These are phyloP conservation scores for Heterochromis multidens DNA, from an alignment of 2,113 vertebrate genomes.

Conservation along the genomic window DNA sequence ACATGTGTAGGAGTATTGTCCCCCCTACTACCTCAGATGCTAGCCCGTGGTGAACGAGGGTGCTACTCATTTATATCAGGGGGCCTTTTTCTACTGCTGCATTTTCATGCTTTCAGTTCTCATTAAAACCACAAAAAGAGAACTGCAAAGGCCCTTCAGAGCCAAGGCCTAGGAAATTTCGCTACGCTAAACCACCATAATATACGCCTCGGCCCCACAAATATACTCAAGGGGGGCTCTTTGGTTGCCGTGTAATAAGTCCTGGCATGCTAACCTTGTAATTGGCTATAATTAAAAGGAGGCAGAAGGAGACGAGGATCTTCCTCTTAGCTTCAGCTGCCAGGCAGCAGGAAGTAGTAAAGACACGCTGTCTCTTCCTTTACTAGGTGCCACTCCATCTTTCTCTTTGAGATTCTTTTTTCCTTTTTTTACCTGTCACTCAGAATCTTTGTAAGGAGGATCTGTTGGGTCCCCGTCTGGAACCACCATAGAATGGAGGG, in stretches of 20 bases:
- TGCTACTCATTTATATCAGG: constrained; percentile 44
- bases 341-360: constrained; percentile 71
- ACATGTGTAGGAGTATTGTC: constrained; percentile 49
- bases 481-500: not conserved
- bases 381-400: constrained; percentile 65
- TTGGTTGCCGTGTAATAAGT: constrained; percentile 68
- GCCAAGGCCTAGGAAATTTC: constrained; percentile 43
- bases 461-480: constrained; percentile 44
- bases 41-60: constrained; percentile 1
- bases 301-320: constrained; percentile 61
- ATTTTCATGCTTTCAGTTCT: constrained; percentile 73
- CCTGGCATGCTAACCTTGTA: constrained; percentile 73
- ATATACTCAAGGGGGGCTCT: constrained; percentile 53
- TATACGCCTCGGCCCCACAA: constrained; percentile 51
- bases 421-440: constrained; percentile 56
- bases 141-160: constrained; percentile 46
- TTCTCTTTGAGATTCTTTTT: constrained; percentile 57
- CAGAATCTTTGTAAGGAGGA: constrained; percentile 49
- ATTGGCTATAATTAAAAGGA: constrained; percentile 79
- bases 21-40: constrained; percentile 3
- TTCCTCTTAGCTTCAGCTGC: constrained; percentile 65
- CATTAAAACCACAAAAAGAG: constrained; percentile 70
- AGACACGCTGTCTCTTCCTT: constrained; percentile 70
- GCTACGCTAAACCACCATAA: constrained; percentile 64
- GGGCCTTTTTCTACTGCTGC: constrained; percentile 42